Conservation (phyloP, 30 jellyfish, hydroid and myxozoan species). For the Rhopilema esculentum region DNA sequence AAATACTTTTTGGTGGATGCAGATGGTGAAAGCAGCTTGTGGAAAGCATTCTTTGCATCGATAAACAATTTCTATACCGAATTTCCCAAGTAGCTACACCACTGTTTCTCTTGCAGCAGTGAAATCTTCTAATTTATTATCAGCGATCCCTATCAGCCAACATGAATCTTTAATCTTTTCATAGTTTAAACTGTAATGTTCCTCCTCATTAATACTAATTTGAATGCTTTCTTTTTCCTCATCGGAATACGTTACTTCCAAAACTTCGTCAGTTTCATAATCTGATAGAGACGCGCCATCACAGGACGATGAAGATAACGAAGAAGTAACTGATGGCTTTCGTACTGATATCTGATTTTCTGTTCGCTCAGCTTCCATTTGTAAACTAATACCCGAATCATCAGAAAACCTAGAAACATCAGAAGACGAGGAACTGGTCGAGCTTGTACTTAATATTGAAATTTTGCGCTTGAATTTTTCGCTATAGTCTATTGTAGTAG, state of each 20-base stretch:
- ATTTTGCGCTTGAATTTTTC: slow-evolving; percentile 14
- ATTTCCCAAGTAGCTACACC: neutral
- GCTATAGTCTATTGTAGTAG: neutral
- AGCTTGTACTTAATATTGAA: slow-evolving; percentile 25
- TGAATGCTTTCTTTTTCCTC: neutral
- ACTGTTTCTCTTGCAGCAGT: slow-evolving; percentile 23
- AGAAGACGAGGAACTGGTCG: neutral
- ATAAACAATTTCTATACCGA: too few species aligned
- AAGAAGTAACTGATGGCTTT: neutral
- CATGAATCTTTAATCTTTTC: neutral
- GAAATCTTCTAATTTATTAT: neutral
- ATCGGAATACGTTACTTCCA: neutral
- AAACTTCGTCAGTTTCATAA: slow-evolving; percentile 37
- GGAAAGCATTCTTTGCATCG: too few species aligned
- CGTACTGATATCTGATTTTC: neutral
- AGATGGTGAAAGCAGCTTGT: too few species aligned
- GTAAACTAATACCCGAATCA: slow-evolving; percentile 64
- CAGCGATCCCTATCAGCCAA: neutral
- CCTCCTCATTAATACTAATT: neutral
- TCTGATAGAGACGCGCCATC: slow-evolving; percentile 19
- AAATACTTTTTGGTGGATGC: too few species aligned
- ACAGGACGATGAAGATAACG: slow-evolving; percentile 7
- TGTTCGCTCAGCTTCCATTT: slow-evolving; percentile 6
- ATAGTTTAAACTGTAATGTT: neutral
- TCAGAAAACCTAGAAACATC: slow-evolving; percentile 5